These are phyloP conservation scores for Zoanthus sansibaricus DNA, from an alignment of 92 coral and sea anemone genomes.

Conservation along the genomic window DNA sequence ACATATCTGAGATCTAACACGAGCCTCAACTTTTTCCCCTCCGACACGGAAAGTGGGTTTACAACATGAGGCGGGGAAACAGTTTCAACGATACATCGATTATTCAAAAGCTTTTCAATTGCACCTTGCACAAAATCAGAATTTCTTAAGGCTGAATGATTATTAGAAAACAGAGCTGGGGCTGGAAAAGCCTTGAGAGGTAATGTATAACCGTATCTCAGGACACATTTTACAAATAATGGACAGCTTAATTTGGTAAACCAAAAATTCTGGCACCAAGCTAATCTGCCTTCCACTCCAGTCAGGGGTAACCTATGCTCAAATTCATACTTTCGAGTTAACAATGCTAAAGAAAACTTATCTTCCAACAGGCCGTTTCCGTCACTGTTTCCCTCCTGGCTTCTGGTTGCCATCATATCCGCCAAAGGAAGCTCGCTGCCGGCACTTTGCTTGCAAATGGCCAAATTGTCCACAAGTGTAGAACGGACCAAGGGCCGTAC, in stretches of 20 bases:
- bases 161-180: slow-evolving; percentile 47
- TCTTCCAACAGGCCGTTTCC: slow-evolving; percentile 28
- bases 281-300: slow-evolving; percentile 44
- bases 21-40: slow-evolving; percentile 57
- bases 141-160: slow-evolving; percentile 38
- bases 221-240: slow-evolving; percentile 24
- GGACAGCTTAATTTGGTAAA: slow-evolving; percentile 28
- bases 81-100: slow-evolving; percentile 45
- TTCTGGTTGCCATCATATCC: slow-evolving; percentile 32
- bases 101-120: slow-evolving; percentile 38
- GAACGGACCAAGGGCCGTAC: slow-evolving; percentile 23
- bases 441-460: slow-evolving; percentile 29
- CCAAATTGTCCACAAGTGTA: slow-evolving; percentile 33
- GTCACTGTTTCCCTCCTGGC: slow-evolving; percentile 40
- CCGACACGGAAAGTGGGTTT: slow-evolving; percentile 66
- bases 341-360: slow-evolving; percentile 7
- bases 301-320: slow-evolving; percentile 21
- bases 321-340: slow-evolving; percentile 11
- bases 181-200: slow-evolving; percentile 45
- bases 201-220: slow-evolving; percentile 32
- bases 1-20: slow-evolving; percentile 55
- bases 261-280: slow-evolving; percentile 3
- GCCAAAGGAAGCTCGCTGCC: slow-evolving; percentile 22
- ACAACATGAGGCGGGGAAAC: slow-evolving; percentile 49
- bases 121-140: slow-evolving; percentile 55